Evolutionary conservation across 2,797 vertebrate genomes (phyloP), one percentile per base, ranked within the genome.

Genomic region (Enteromius argenteus): DNA sequence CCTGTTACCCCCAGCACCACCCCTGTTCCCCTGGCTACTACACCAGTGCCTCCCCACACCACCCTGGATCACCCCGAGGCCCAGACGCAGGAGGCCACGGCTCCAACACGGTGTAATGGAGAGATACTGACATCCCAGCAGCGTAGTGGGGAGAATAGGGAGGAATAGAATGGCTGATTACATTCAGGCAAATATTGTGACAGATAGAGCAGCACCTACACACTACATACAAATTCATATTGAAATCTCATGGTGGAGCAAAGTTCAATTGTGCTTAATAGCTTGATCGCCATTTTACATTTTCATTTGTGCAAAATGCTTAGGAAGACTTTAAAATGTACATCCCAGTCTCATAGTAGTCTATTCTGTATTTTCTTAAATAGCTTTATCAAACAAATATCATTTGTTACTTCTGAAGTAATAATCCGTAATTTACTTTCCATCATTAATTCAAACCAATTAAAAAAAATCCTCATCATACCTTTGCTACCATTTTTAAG

Each of bases 61-160:
- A 85, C 88, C 74, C 72, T 94, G 14, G 92, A 93, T 27, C 92
- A 86, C 58, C 92, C 91, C 85, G 93, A 91, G 80, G 86, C 89
- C 85, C 89, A 86, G 87, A 90, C 64, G 83, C 76, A 79, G 77
- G 95, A 91, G 35, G 92, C 92, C 83, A 92, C 91, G 88, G 90
- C 91, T 68, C 93, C 92, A 64, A 75, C 92, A 2, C 92, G 93
- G 84, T 96, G 96, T 91, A 97, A 97, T 0, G 96, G 96, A 35
- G 85, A 91, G 90, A 89, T 87, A 92, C 86, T 91, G 92, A 83
- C 93, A 94, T 80, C 91, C 91, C 89, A 90, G 93, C 87, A 86
- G 94, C 95, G 86, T 93, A 96, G 91, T 92, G 89, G 19, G 91
- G 94, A 93, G 89, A 87, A 74, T 76, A 27, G 79, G 51, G 86